A percentile compares a stretch with the other conserved stretches of the same genome.
These are phyloP conservation scores for Dasypolia templi DNA, from an alignment of 2,888 invertebrate genomes.

Conservation along the genomic window DNA sequence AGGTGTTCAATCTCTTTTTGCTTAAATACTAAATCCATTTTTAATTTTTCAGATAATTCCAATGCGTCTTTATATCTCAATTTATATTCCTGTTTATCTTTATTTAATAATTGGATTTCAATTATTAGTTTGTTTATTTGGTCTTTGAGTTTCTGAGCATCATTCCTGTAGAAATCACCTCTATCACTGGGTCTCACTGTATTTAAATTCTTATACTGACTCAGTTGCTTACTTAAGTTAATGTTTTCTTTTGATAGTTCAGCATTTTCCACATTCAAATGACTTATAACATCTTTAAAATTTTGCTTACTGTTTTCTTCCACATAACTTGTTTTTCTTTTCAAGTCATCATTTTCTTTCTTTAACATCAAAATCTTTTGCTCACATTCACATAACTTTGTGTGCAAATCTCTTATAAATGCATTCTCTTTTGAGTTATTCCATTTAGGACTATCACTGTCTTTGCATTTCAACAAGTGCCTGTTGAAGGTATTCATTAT, in stretches of 20 bases:
- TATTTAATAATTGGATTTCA: slow-evolving; percentile 80
- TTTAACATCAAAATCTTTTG: slow-evolving; percentile 86
- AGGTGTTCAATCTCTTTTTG: slow-evolving; percentile 85
- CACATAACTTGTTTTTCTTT: slow-evolving; percentile 70
- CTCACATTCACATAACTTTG: slow-evolving; percentile 87
- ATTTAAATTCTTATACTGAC: slow-evolving; percentile 79
- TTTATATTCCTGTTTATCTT: slow-evolving; percentile 86
- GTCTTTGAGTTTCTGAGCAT: slow-evolving; percentile 78
- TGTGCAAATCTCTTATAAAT: slow-evolving; percentile 84
- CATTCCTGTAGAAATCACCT: slow-evolving; percentile 74
- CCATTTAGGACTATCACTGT: slow-evolving; percentile 66
- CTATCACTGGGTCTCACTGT: slow-evolving; percentile 73
- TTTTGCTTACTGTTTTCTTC: slow-evolving; percentile 80
- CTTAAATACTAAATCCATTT: slow-evolving; percentile 83
- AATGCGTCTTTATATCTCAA: slow-evolving; percentile 81
- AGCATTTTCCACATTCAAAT: slow-evolving; percentile 85
- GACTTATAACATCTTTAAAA: slow-evolving; percentile 85
- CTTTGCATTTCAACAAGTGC: slow-evolving; percentile 77
- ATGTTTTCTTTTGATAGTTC: slow-evolving; percentile 87
- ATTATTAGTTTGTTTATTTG: slow-evolving; percentile 79
- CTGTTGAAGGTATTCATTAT: slow-evolving; percentile 82
- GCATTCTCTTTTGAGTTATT: slow-evolving; percentile 71
- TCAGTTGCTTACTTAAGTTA: slow-evolving; percentile 81
- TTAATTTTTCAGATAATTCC: slow-evolving; percentile 83
- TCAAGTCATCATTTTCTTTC: slow-evolving; percentile 87